Base-by-base conservation (phyloP, 2,113 vertebrate genomes). In the Triplophysa tibetana region DNA sequence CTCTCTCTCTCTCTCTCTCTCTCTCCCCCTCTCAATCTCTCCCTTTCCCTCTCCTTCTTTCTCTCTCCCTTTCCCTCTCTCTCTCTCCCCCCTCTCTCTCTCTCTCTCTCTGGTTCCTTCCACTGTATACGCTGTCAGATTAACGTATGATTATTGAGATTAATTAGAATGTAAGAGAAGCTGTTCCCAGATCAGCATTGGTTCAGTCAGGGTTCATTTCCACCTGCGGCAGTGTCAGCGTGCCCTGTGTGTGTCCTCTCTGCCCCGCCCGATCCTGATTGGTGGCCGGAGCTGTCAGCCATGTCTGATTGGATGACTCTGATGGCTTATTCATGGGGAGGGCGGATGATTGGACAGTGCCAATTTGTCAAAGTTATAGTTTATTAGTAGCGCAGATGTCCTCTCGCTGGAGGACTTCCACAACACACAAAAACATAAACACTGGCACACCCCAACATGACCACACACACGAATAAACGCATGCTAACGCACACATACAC, bases 361-460 rank as follows among this genome's bases (percentile, higher is more conserved):
- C 86, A 88, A 89, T 93, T 93, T 92, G 90, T 93, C 91, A 91
- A 86, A 80, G 91, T 93, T 92, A 92, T 91, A 87, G 88, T 92
- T 92, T 92, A 92, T 93, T 89, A 89, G 89, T 86, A 86, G 87
- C 88, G 89, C 91, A 92, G 91, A 92, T 93, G 91, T 91, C 89
- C 91, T 90, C 85, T 43, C 86, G 79, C 78, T 82, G 89, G 86
- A 90, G 87, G 86, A 77, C 78, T 77, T 80, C 76, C 68, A 85
- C 76, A 81, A 81, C 80, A 80, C 81, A 74, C 80, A 65, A 70
- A 77, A 13, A 33, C 80, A 66, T 66, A 77, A 13, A 33, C 17
- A 72, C 67, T 73, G 33, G 24, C 62, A 64, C 33, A 74, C 63
- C n/a, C 13, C 14, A 6, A 23, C 80, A 70, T 56, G 26, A 45